Conservation (phyloP, 2,888 invertebrate genomes). For the Aphidius colemani region DNA sequence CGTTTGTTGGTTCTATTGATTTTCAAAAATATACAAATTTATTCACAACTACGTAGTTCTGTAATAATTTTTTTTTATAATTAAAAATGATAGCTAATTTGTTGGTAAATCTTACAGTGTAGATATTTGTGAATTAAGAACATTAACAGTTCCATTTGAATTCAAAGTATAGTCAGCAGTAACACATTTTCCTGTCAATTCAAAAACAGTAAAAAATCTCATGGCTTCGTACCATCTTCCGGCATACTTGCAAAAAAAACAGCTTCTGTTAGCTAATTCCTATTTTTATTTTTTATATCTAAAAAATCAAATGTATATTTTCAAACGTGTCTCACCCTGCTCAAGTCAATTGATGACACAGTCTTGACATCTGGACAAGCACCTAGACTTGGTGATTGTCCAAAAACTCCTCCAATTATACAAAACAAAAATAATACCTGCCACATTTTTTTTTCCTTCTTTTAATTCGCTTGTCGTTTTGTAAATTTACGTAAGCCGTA, state of each 20-base stretch:
- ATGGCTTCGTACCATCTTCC: conserved; percentile 18
- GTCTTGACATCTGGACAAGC: conserved; percentile 66
- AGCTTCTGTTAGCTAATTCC: conserved; percentile 14
- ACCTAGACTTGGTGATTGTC: conserved; percentile 68
- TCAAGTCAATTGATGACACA: conserved; percentile 65
- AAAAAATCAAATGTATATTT: too few species aligned
- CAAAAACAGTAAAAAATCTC: conserved; percentile 62
- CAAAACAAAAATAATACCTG: conserved; percentile 22
- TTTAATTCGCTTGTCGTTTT: too few species aligned
- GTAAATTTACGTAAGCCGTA: too few species aligned
- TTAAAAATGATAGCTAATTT: not conserved
- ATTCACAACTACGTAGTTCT: not conserved
- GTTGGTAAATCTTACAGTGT: conserved; percentile 55
- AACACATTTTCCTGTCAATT: conserved; percentile 75
- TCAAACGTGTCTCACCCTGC: conserved; percentile 58
- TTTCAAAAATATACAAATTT: conserved; percentile 27
- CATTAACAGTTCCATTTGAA: conserved; percentile 59
- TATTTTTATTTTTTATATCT: too few species aligned
- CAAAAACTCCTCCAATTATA: conserved; percentile 31
- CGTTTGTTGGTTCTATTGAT: conserved; percentile 63
- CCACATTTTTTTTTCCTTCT: conserved; percentile 10
- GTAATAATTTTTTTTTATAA: not conserved
- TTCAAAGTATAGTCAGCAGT: conserved; percentile 68
- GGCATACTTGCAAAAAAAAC: conserved; percentile 6
- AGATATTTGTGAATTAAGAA: conserved; percentile 61